Evolutionary conservation across 2,113 vertebrate species (phyloP).

Genomic region (Pavo muticus): DNA sequence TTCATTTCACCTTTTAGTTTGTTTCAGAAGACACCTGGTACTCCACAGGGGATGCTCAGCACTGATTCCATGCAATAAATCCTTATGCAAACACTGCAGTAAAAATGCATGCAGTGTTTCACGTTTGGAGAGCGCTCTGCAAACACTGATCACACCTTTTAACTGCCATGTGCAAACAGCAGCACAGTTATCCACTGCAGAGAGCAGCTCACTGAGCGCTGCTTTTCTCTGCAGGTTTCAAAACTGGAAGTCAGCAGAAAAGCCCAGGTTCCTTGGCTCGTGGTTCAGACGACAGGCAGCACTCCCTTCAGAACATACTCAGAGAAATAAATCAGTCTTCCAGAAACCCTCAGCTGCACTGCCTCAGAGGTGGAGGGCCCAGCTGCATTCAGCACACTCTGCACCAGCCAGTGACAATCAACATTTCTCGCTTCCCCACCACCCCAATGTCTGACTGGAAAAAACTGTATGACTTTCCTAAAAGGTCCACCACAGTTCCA

Average conservation of each 20-base stretch:
- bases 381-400: background rate
- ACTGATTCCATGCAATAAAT: background rate
- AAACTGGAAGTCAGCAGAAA: background rate
- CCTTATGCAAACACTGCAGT: background rate
- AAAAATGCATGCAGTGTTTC: background rate
- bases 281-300: background rate
- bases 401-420: constrained; percentile 16
- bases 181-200: background rate
- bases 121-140: background rate
- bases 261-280: background rate
- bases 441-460: constrained; percentile 25
- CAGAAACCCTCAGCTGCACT: background rate
- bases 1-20: background rate
- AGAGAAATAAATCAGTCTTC: background rate
- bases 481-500: background rate
- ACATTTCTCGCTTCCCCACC: constrained; percentile 9
- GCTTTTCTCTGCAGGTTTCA: background rate
- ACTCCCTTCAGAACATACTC: background rate
- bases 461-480: background rate
- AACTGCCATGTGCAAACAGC: background rate
- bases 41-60: fast-evolving
- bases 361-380: background rate
- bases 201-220: background rate
- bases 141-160: background rate
- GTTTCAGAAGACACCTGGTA: background rate